Evolutionary conservation across 1,140 invertebrate genomes (phyloP), one percentile per base, ranked within the genome.

Genomic region (Drosophila nigromelanica): DNA sequence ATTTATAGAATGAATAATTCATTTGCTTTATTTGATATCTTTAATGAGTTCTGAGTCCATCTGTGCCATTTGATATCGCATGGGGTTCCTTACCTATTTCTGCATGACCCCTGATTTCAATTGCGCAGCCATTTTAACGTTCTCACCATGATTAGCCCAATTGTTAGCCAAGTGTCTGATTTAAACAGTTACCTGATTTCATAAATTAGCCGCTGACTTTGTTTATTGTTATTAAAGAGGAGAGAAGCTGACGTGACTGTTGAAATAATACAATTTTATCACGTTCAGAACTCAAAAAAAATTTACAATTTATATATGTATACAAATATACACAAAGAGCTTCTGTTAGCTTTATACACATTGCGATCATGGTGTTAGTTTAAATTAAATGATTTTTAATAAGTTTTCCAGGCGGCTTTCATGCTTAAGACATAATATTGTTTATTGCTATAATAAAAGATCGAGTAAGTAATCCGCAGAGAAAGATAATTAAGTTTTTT

Each of bases 371-470:
- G 10, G 7, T n/a, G 5, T 35, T 24, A 11, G 10, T 39, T 27
- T 35, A 7, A 60, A 60, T 67, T 35, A 60, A 73, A 67, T 73
- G 21, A 51, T 52, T 12, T 15, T 47, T 24, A 73, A 59, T 67
- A 54, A 60, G 48, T 39, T 69, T 74, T 55, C 45, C 58, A 42
- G 39, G 66, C 70, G 74, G 61, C 73, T 73, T 71, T 71, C 76
- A 62, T 66, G 74, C 74, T 86, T 87, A 81, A 63, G 33, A 72
- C 62, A 77, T 85, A 78, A 68, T 50, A 61, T 75, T 47, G 59
- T 87, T 85, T 80, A 80, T 85, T 85, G 69, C 75, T 81, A 78
- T 67, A 60, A 68, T 63, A 63, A 33, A 71, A 63, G 61, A 33
- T 72, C 72, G 54, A 72, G 55, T 71, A 73, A 77, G 68, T 75